phyloP scores from a whole-genome alignment of 2,797 vertebrate species.

The Poeciliopsis presidionis region DNA sequence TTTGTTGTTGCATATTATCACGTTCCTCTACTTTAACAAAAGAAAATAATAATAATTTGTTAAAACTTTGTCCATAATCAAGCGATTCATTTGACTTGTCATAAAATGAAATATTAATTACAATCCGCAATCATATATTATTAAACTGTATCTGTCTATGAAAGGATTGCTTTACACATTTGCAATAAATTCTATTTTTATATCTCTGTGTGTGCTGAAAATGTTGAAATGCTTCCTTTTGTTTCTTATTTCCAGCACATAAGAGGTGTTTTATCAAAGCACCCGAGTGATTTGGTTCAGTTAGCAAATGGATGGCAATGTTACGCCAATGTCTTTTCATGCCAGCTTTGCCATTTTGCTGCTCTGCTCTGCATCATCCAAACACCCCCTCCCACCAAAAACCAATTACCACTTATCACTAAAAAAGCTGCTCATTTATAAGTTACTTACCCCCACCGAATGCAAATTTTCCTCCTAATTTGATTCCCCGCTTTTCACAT shows the following conservation, averaged over 20 bases:
- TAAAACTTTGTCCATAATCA: background rate
- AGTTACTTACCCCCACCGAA: slow-evolving; percentile 68
- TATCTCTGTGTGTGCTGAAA: background rate
- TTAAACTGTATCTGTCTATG: background rate
- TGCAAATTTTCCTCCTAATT: slow-evolving; percentile 65
- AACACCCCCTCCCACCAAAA: slow-evolving; percentile 26
- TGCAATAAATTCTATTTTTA: background rate
- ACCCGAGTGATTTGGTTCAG: slow-evolving; percentile 56
- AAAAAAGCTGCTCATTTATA: slow-evolving; percentile 62
- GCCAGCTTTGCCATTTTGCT: slow-evolving; percentile 60
- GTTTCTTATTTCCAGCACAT: slow-evolving; percentile 28
- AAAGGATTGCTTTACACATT: background rate
- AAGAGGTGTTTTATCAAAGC: slow-evolving; percentile 51
- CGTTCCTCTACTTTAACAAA: background rate
- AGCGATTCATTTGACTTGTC: background rate
- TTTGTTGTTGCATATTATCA: background rate
- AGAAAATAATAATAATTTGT: background rate
- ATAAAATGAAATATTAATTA: background rate
- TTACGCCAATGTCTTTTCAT: slow-evolving; percentile 70
- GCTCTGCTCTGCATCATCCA: slow-evolving; percentile 57
- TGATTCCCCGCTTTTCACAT: slow-evolving; percentile 66
- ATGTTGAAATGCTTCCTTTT: background rate
- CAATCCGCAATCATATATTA: background rate
- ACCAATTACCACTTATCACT: slow-evolving; percentile 74
- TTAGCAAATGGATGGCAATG: slow-evolving; percentile 74